Base-by-base conservation (phyloP, 2,113 vertebrate species). In the Ailuropoda melanoleuca region DNA sequence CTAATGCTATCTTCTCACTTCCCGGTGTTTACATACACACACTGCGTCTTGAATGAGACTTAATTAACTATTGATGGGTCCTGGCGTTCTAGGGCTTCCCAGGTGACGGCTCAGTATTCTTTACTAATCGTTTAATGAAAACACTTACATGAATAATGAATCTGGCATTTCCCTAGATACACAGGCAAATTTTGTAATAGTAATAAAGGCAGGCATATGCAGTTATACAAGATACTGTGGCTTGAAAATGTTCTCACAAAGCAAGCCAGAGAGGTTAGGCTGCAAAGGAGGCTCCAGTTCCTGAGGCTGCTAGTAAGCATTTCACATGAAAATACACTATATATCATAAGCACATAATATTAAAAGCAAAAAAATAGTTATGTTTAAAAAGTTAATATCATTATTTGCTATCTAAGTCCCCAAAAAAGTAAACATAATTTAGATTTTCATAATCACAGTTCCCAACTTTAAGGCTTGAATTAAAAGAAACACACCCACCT, bases 51-150 rank as follows among this genome's bases (percentile, higher is more conserved):
- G 18, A 91, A 62, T 18, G 53, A 55, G 46, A 43, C 62, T 43
- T 95, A 68, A 88, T 90, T 95, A 97, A 95, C 72, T 97, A 94
- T 39, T 70, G 50, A 92, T 95, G 43, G 92, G 74, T 46, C 86
- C 24, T 75, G 43, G 83, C 24, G 68, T 39, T 75, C 70, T 48
- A 68, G 72, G 75, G 55, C 55, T 95, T 97, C 68, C 88, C 37
- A 89, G 46, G 55, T 75, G 74, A 89, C 10, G 89, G 88, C 43
- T 82, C 72, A n/a, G 56, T 95, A 64, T 89, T 94, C 43, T 64
- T 95, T 84, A 95, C 89, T 86, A 94, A 89, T 91, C 8, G 6
- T 91, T 97, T 97, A 85, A 97, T 94, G 85, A 97, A 97, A 94
- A 95, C 43, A 80, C 43, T 82, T 80, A 64, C 86, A 95, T 68